A percentile compares a stretch with the other conserved stretches of the same genome.
These are phyloP conservation scores for Actinia tenebrosa DNA, from an alignment of 64 coral and sea anemone genomes.

Conservation along the genomic window DNA sequence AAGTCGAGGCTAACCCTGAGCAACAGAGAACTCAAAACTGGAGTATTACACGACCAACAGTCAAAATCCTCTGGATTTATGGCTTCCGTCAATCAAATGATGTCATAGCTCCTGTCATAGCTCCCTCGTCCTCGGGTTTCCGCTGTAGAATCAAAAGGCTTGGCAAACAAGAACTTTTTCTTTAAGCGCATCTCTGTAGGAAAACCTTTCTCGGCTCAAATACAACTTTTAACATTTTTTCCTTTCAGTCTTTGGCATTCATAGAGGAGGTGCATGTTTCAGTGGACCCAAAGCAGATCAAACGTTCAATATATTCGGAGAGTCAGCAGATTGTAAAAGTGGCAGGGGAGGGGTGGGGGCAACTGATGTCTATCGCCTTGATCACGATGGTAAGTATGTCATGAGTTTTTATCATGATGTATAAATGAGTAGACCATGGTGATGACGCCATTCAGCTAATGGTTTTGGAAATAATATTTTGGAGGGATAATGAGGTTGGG, in stretches of 20 bases:
- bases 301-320: conserved; percentile 62
- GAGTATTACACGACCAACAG: not conserved
- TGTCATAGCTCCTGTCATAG: too few species aligned
- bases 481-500: too few species aligned
- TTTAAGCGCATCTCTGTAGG: too few species aligned
- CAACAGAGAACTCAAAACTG: too few species aligned
- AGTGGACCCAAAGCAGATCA: conserved; percentile 57
- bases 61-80: not conserved
- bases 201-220: too few species aligned
- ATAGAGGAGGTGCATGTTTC: conserved; percentile 41
- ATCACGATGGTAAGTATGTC: conserved; percentile 40
- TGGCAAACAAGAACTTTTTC: too few species aligned
- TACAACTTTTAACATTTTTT: too few species aligned
- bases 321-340: conserved; percentile 59
- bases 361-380: conserved; percentile 61
- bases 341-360: conserved; percentile 70
- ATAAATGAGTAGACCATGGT: too few species aligned
- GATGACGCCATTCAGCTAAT: not conserved
- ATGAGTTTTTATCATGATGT: not conserved
- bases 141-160: too few species aligned
- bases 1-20: too few species aligned
- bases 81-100: not conserved
- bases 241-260: conserved; percentile 16
- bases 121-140: too few species aligned
- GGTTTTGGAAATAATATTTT: not conserved